Evolutionary conservation across 1,140 invertebrate species (phyloP), one percentile per base, ranked within the genome.

Genomic region (Melanaphis sacchari): DNA sequence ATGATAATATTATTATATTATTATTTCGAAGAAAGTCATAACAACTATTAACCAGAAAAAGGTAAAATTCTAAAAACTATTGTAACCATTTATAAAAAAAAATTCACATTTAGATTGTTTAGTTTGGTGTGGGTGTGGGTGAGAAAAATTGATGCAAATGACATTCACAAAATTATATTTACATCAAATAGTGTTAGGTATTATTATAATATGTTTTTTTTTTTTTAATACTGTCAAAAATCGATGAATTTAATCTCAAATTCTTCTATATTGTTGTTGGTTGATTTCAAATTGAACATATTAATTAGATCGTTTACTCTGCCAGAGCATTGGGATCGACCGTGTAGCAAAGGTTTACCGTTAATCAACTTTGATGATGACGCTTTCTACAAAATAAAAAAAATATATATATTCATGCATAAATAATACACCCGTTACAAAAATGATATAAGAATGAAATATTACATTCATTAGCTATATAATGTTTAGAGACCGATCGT

Each of bases 201-300:
- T 49, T 18, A 15, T 3, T 18, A 18, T n/a, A n/a, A 59, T 18
- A 49, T 49, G 46, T 18, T 49, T 49, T 49, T 43, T 18, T 49
- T 49, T 49, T 43, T 5, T 49, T 49, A 31, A n/a, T n/a, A n/a
- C 5, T 36, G 36, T 49, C n/a, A 36, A 88, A 88, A 88, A 38
- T 36, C 18, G 7, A 36, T 38, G 18, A 88, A 49, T 88, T 88
- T 88, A 0, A 36, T 88, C 21, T 38, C 21, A 4, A 49, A 22
- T 6, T 88, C 24, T 38, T 59, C 36, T 4, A 38, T 18, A 31
- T 41, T 59, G 1, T 40, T 8, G 22, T 41, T 38, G 1, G 31
- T 38, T 2, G 24, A 59, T 41, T 40, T 90, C n/a, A 38, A 90
- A 31, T 90, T 90, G 88, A 90, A 90, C 88, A 90, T 90, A 59